Conservation (phyloP, 2,797 vertebrate species). For the Smutsia gigantea region DNA sequence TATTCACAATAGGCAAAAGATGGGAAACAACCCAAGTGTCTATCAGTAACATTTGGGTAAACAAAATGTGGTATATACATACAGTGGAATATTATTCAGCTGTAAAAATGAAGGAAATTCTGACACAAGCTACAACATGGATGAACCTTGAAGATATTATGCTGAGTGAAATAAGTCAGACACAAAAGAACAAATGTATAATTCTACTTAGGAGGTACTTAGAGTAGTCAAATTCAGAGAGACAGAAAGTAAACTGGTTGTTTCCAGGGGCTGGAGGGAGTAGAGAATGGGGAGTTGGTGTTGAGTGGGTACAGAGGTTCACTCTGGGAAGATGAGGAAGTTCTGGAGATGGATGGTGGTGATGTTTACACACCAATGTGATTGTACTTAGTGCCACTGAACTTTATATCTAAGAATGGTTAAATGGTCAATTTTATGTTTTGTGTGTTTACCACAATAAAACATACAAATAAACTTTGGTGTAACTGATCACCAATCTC, state of each 20-base stretch:
- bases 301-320: neutral
- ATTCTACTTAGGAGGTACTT: too few relatives aligned
- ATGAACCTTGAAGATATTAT: too few relatives aligned
- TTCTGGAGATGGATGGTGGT: neutral
- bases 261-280: neutral
- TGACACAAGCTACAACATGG: too few relatives aligned
- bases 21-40: neutral
- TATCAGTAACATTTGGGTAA: neutral
- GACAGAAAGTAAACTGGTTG: neutral
- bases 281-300: neutral
- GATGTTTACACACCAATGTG: neutral
- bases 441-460: neutral
- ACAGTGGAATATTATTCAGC: too few relatives aligned
- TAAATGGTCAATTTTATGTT: neutral
- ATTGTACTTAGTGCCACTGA: neutral
- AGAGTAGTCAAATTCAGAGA: too few relatives aligned
- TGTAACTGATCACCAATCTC: neutral
- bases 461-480: neutral
- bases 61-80: neutral
- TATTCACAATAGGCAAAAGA: neutral
- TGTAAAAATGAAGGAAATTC: too few relatives aligned
- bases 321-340: neutral
- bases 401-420: neutral
- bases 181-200: too few relatives aligned
- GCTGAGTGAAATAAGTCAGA: too few relatives aligned